These are phyloP conservation scores for Paracentrotus lividus DNA, from an alignment of 53 echinoderm and acorn worm genomes.

Conservation along the genomic window DNA sequence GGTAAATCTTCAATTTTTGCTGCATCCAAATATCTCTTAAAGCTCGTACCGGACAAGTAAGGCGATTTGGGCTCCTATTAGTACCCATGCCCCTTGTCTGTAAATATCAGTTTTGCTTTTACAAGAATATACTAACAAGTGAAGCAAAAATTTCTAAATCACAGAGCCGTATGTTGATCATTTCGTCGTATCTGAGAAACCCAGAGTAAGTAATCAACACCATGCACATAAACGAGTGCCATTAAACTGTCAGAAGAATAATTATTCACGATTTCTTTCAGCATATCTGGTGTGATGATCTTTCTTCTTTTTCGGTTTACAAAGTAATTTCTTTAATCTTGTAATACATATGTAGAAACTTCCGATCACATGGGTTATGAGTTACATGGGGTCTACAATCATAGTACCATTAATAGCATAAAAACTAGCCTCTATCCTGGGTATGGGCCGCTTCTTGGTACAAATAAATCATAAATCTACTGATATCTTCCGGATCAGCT, in stretches of 20 bases:
- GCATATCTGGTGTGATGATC: background rate
- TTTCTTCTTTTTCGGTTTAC: background rate
- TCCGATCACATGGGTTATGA: background rate
- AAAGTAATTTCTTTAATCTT: background rate
- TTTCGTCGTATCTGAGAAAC: background rate
- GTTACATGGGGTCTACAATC: background rate
- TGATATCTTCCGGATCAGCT: no score
- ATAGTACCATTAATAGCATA: background rate
- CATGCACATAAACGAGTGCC: background rate
- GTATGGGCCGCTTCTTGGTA: no score
- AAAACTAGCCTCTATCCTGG: background rate
- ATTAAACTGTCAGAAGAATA: background rate
- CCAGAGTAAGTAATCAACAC: background rate
- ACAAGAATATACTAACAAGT: slow-evolving; percentile 47
- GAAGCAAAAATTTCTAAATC: background rate
- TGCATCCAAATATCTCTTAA: no score
- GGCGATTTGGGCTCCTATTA: no score
- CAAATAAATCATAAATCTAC: no score
- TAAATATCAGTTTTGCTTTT: slow-evolving; percentile 60
- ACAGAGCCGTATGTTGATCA: background rate
- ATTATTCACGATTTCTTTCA: background rate
- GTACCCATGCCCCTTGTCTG: background rate
- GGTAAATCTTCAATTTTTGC: no score
- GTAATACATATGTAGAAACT: no score
- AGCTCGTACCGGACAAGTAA: no score